Base-by-base conservation (phyloP, 2,888 invertebrate species). In the Harpalus rubripes region DNA sequence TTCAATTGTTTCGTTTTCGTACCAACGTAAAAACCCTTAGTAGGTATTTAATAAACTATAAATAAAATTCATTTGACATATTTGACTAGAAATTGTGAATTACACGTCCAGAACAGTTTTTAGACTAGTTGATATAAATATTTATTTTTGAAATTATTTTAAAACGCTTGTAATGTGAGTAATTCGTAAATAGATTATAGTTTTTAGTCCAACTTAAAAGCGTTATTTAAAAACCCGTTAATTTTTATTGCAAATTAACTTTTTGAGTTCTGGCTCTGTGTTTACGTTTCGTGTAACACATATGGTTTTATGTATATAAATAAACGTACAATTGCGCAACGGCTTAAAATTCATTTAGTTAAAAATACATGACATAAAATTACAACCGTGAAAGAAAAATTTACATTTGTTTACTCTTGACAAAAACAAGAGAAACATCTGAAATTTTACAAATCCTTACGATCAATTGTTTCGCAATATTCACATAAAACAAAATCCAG, bases 401-500 rank as follows among this genome's bases (percentile, higher is more conserved):
- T 61, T 18, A 16, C 59, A 18, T 61, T 61, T 61, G 59, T 61
- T 16, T 61, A 61, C 18, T 61, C 59, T 61, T 15, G 15, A 61
- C 59, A 6, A 61, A 18, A 61, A 59, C 15, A 59, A 15, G 15
- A 59, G 44, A 44, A 22, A 32, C 32, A 52, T 39, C 15, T 6
- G 39, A 68, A 32, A 5, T 32, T 4, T 32, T 32, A 68, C 68
- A 68, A 68, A 68, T 18, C 63, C 63, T 12, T 63, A 63, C 22
- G 22, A 63, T 68, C 68, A 68, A 68, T 39, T 68, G 68, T 68
- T 68, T 68, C 32, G 15, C 26, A 68, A 68, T 68, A 63, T 63
- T 26, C 63, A 8, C 63, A 63, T 68, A 68, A 68, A 68, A 68
- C 68, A 68, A 68, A 68, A 68, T 68, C 68, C 68, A 39, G 68